phyloP scores from a whole-genome alignment of 2,888 invertebrate genomes.

The Stictocephala bisonia region DNA sequence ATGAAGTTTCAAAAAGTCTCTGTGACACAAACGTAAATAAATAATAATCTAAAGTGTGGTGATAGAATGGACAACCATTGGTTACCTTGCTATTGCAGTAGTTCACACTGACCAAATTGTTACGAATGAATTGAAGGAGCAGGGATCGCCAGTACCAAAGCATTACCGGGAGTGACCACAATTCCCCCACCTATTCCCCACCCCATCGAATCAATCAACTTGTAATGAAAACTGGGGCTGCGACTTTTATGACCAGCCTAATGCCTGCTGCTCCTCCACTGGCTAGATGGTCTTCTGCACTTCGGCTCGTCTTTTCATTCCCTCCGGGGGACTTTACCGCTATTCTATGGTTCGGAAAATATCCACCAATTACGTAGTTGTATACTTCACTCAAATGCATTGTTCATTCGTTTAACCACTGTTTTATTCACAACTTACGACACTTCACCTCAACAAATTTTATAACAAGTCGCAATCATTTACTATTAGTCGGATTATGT shows the following conservation, averaged over 20 bases:
- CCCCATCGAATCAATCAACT: constrained; percentile 48
- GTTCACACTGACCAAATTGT: constrained; percentile 22
- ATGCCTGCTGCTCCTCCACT: constrained; percentile 10
- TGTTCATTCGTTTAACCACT: too few relatives aligned
- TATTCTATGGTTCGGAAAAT: too few relatives aligned
- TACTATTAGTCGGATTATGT: too few relatives aligned
- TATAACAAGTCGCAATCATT: too few relatives aligned
- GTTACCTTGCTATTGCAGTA: neutral
- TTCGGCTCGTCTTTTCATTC: constrained; percentile 3
- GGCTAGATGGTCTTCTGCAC: constrained; percentile 13
- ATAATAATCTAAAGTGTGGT: too few relatives aligned
- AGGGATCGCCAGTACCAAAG: constrained; percentile 13
- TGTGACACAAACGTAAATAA: too few relatives aligned
- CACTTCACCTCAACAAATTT: too few relatives aligned
- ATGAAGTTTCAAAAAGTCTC: too few relatives aligned
- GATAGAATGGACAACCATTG: neutral
- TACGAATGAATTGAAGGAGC: constrained; percentile 31
- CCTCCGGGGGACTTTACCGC: constrained; percentile 2
- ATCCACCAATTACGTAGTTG: too few relatives aligned
- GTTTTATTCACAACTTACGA: too few relatives aligned
- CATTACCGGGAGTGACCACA: constrained; percentile 33
- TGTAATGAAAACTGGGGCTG: constrained; percentile 48
- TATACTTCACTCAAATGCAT: too few relatives aligned
- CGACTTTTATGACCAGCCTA: constrained; percentile 29
- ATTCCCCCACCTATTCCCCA: constrained; percentile 1